Percentiles rank a stretch among this genome's conserved stretches.
Conservation (phyloP, 2,888 invertebrate species). For the Plemyria rubiginata region DNA sequence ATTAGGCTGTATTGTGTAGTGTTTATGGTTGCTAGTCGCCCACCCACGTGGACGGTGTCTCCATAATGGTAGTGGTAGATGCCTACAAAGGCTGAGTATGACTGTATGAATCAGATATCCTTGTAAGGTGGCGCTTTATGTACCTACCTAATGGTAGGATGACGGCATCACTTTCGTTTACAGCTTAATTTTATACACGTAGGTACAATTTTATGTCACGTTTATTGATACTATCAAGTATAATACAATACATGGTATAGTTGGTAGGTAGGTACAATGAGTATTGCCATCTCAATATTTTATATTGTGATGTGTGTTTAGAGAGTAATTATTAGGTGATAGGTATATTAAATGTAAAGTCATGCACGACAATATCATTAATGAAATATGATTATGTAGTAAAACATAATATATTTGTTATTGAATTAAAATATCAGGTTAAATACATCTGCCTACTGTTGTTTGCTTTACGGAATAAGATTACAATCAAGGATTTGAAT, state of each 20-base stretch:
- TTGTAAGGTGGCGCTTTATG: conserved; percentile 45
- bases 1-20: conserved; percentile 36
- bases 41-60: conserved; percentile 42
- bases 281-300: no score
- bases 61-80: conserved; percentile 51
- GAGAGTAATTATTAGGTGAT: no score
- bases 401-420: no score
- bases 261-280: no score
- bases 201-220: not conserved
- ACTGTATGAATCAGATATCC: conserved; percentile 51
- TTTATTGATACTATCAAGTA: no score
- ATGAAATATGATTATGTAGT: no score
- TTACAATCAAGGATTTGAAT: conserved; percentile 18
- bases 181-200: conserved; percentile 19
- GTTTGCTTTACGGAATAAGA: conserved; percentile 3
- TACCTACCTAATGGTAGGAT: conserved; percentile 20
- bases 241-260: no score
- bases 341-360: no score
- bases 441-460: not conserved
- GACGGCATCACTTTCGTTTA: conserved; percentile 56
- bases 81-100: conserved; percentile 28
- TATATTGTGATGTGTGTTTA: no score
- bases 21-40: conserved; percentile 41
- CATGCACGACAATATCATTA: no score
- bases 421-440: not conserved